Percentiles rank a stretch among this genome's conserved stretches.
phyloP scores from a whole-genome alignment of 2,113 vertebrate species.

The Albula glossodonta region DNA sequence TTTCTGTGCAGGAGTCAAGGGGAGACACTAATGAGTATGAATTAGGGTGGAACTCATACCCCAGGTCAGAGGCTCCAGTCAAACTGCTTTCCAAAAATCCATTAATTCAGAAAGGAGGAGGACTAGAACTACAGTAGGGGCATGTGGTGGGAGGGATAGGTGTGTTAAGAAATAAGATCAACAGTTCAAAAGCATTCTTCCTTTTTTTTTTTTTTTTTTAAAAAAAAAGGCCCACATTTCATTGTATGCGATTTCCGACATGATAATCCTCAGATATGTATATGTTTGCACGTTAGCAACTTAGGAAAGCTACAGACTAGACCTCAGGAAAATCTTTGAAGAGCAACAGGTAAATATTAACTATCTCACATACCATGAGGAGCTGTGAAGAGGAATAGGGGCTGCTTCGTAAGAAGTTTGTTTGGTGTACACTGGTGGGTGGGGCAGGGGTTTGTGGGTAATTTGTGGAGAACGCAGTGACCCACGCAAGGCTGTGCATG shows the following conservation, averaged over 20 bases:
- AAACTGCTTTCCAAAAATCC: not conserved
- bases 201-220: not conserved
- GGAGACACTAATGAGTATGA: not conserved
- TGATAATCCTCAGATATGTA: too few species aligned
- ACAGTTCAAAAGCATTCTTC: conserved; percentile 21
- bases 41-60: not conserved
- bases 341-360: too few species aligned
- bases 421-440: not conserved
- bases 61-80: not conserved
- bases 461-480: not conserved
- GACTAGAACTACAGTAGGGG: not conserved
- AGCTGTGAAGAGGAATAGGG: not conserved
- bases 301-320: too few species aligned
- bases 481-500: not conserved
- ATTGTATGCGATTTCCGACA: not conserved
- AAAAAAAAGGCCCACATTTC: not conserved
- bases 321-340: too few species aligned
- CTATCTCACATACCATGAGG: not conserved
- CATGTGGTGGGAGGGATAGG: too few species aligned
- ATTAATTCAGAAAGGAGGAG: conserved; percentile 5
- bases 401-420: not conserved
- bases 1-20: not conserved
- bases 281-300: too few species aligned
- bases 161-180: not conserved
- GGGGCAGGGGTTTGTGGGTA: not conserved